These are phyloP conservation scores for Cryptoblepharus egeriae DNA, from an alignment of 2,797 vertebrate genomes.

Conservation along the genomic window DNA sequence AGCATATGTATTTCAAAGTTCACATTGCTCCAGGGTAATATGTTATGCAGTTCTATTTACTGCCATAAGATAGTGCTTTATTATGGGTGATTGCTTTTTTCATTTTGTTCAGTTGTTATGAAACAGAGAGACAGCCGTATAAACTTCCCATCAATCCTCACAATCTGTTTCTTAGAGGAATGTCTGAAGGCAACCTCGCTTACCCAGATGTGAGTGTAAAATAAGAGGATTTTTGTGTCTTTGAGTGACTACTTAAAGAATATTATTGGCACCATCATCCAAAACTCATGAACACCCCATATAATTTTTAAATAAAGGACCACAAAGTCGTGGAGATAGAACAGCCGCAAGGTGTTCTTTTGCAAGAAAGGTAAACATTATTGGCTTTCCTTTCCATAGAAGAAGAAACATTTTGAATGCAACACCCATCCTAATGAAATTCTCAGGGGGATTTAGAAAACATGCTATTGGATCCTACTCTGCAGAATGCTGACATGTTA, in stretches of 20 bases:
- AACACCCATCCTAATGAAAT: not conserved
- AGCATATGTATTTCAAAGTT: constrained; percentile 46
- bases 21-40: constrained; percentile 52
- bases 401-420: not conserved
- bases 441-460: constrained; percentile 2
- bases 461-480: not conserved
- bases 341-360: not conserved
- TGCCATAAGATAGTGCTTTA: constrained; percentile 40
- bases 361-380: constrained; percentile 9
- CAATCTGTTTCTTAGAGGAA: constrained; percentile 42
- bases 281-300: constrained; percentile 18
- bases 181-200: constrained; percentile 5
- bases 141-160: constrained; percentile 36
- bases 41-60: constrained; percentile 60
- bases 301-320: constrained; percentile 9
- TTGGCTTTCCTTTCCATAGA: not conserved
- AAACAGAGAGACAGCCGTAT: constrained; percentile 34
- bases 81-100: constrained; percentile 49
- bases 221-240: constrained; percentile 9
- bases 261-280: not conserved
- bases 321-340: not conserved
- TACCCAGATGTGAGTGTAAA: constrained; percentile 2
- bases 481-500: not conserved
- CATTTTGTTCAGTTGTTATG: constrained; percentile 48
- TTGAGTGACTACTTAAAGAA: not conserved